phyloP scores from a whole-genome alignment of 2,888 invertebrate genomes.

The Drosophila parthenogenetica region DNA sequence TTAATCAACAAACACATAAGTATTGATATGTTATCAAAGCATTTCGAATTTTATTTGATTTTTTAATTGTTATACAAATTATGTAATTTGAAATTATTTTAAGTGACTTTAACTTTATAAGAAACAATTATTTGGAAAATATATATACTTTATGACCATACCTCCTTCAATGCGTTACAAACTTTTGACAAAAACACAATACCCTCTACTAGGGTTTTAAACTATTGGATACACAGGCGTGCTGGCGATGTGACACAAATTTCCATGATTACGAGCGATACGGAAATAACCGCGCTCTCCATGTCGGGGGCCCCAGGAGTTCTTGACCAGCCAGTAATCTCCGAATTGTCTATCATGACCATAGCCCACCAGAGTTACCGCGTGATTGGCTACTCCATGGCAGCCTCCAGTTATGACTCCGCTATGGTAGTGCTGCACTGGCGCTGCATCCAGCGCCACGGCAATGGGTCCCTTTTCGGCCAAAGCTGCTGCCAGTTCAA shows the following conservation, averaged over 20 bases:
- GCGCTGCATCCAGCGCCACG: conserved; percentile 94
- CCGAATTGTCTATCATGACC: conserved; percentile 82
- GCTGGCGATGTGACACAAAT: conserved; percentile 94
- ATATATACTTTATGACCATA: no score
- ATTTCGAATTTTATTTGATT: no score
- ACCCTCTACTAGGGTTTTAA: conserved; percentile 78
- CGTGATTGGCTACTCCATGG: conserved; percentile 90
- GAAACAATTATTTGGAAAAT: no score
- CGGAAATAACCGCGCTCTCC: conserved; percentile 93
- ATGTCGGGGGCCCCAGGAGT: conserved; percentile 89
- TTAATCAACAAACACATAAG: no score
- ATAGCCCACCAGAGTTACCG: conserved; percentile 85
- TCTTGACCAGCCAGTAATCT: conserved; percentile 90
- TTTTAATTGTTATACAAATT: conserved; percentile 14
- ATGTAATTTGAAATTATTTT: conserved; percentile 33
- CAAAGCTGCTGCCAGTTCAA: conserved; percentile 90
- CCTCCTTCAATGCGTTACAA: no score
- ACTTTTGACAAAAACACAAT: no score
- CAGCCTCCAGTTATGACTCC: conserved; percentile 92
- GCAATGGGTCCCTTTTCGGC: conserved; percentile 93
- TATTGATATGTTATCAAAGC: conserved; percentile 21
- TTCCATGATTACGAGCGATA: conserved; percentile 92
- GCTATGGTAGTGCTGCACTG: conserved; percentile 92
- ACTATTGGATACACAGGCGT: conserved; percentile 91
- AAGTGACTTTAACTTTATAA: no score